Conservation (phyloP, 2,113 vertebrate species). For the Brienomyrus brachyistius region DNA sequence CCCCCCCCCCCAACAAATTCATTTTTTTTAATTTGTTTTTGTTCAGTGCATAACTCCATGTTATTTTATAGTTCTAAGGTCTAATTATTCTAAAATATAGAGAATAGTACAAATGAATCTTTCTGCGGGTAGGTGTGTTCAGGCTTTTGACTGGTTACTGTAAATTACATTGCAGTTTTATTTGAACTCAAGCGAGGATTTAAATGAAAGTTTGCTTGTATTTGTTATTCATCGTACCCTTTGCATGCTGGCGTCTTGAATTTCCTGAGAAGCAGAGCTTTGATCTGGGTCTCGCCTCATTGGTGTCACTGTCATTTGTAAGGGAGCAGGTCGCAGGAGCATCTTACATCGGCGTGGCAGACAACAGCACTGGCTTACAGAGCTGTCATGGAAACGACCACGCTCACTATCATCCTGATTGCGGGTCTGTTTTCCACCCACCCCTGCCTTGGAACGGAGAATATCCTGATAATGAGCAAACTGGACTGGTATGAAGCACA, state of each 20-base stretch:
- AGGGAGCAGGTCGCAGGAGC: not conserved
- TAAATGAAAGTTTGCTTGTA: not conserved
- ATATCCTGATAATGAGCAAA: not conserved
- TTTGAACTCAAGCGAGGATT: not conserved
- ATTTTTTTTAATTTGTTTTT: not conserved
- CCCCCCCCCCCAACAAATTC: not conserved
- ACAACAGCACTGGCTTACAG: not conserved
- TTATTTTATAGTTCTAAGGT: not conserved
- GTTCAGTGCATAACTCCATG: not conserved
- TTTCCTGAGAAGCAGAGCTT: not conserved
- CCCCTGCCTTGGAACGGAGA: not conserved
- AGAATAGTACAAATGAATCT: not conserved
- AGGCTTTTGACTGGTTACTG: not conserved
- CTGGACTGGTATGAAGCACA: not conserved
- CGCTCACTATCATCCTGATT: not conserved
- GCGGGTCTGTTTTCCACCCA: not conserved
- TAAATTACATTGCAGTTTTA: not conserved
- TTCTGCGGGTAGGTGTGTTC: not conserved
- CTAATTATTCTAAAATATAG: not conserved
- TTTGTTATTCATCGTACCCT: not conserved
- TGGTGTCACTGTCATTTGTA: not conserved
- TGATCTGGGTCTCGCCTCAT: not conserved
- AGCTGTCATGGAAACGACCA: not conserved
- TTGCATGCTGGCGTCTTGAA: not conserved
- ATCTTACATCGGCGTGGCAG: not conserved